These are phyloP conservation scores for Oriolus oriolus DNA, from an alignment of 2,113 vertebrate species.

Conservation along the genomic window DNA sequence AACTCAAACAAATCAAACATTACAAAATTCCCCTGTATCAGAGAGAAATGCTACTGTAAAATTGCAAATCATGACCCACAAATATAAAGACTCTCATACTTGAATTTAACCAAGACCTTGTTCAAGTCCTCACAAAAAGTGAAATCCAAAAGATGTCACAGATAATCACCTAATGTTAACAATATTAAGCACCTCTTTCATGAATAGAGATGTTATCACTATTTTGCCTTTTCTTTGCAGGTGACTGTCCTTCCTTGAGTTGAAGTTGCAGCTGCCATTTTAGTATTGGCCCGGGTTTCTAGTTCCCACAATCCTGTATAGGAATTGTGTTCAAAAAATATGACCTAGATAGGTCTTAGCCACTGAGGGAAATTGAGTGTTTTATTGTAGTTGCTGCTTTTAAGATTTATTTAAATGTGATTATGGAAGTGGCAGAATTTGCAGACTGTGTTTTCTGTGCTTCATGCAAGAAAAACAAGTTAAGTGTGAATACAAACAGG, in stretches of 20 bases:
- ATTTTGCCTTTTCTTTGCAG: neutral
- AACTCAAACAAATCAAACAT: neutral
- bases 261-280: neutral
- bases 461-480: neutral
- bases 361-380: neutral
- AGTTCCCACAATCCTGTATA: neutral
- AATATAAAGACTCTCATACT: neutral
- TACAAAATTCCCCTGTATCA: neutral
- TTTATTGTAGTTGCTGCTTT: neutral
- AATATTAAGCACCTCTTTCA: neutral
- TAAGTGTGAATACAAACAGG: neutral
- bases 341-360: neutral
- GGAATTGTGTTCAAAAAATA: neutral
- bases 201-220: neutral
- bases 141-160: neutral
- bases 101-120: neutral
- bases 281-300: neutral
- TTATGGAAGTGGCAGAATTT: neutral
- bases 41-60: neutral
- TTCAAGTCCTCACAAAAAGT: neutral
- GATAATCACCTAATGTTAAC: neutral
- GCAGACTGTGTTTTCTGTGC: neutral
- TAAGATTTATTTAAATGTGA: neutral
- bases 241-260: neutral
- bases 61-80: neutral